Percentiles rank a stretch among this genome's conserved stretches.
Conservation (phyloP, 1,140 invertebrate genomes). For the Orchesella cincta region DNA sequence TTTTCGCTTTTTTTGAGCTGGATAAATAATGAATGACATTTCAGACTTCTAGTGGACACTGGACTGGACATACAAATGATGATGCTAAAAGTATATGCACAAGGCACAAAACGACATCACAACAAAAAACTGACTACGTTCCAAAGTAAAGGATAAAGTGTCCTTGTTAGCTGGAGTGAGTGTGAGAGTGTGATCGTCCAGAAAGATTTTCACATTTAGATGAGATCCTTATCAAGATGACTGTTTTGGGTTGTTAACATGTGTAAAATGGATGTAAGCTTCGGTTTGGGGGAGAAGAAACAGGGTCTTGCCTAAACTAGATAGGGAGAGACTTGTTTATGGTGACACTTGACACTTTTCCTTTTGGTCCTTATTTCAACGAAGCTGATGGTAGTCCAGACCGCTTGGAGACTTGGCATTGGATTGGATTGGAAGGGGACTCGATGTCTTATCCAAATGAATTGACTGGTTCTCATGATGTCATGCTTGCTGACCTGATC, state of each 20-base stretch:
- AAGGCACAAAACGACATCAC: not conserved
- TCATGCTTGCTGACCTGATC: slow-evolving; percentile 23
- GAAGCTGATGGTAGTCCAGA: not conserved
- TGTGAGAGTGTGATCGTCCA: not conserved
- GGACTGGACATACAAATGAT: no score
- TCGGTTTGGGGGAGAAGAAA: no score
- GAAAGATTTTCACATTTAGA: slow-evolving; percentile 29
- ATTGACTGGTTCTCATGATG: not conserved
- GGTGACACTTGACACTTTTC: slow-evolving; percentile 28
- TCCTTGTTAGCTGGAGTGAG: not conserved
- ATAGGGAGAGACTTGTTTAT: slow-evolving; percentile 21
- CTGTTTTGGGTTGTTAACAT: slow-evolving; percentile 13
- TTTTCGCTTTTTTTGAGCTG: not conserved
- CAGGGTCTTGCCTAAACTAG: not conserved
- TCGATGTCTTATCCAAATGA: slow-evolving; percentile 5
- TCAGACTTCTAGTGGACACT: no score
- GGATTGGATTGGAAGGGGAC: no score
- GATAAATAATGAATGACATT: not conserved
- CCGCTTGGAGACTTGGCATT: not conserved
- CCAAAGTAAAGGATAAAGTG: not conserved
- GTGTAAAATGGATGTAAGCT: not conserved
- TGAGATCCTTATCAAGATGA: slow-evolving; percentile 3
- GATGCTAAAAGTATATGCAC: not conserved
- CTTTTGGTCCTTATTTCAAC: not conserved
- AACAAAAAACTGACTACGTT: not conserved